Base-by-base conservation (phyloP, 1,140 invertebrate genomes). In the Tetranychus urticae region DNA sequence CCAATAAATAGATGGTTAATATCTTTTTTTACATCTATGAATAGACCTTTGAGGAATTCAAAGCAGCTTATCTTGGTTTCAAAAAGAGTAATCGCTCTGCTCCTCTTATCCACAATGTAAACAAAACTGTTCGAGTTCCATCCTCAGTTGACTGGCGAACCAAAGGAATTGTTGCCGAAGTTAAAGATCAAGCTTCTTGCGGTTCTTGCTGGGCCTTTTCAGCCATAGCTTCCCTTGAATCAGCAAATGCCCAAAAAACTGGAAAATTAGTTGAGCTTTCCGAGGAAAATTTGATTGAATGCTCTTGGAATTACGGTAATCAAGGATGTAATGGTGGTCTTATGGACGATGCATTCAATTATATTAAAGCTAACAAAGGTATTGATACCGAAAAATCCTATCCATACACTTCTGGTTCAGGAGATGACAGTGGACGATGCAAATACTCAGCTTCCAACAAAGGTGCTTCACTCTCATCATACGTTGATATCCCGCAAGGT, bases 211-310 rank as follows among this genome's bases (percentile, higher is more conserved):
- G 89, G 89, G 80, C 88, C 62, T 94, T 97, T 76, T 87, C 85
- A 64, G 73, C 82, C 10, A 97, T 91, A 65, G 94, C 92, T 35
- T 76, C 93, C 0, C 74, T 99, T 34, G 94, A 98, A 77, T 93
- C 86, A 23, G 93, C 97, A 73, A 84, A 94, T 72, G 93, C 85
- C 74, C 81, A 89, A 63, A 81, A 85, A 70, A 82, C 78, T 36
- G 85, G 85, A 54, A 78, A 81, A 64, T 76, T 98, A 14, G 79
- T 92, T 5, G 91, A 88, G 3, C 78, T 99, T 0, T 93, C 88
- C 65, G 94, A 98, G 75, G 93, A 98, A 76, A 97, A 98, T 72
- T 75, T 98, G 52, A 79, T 98, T 36, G 94, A 98, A 76, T 98
- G 94, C 70, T 47, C 46, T 47, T 67, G 69, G 1, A 79, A 79